phyloP scores from a whole-genome alignment of 2,113 vertebrate species.

The Heptranchias perlo region DNA sequence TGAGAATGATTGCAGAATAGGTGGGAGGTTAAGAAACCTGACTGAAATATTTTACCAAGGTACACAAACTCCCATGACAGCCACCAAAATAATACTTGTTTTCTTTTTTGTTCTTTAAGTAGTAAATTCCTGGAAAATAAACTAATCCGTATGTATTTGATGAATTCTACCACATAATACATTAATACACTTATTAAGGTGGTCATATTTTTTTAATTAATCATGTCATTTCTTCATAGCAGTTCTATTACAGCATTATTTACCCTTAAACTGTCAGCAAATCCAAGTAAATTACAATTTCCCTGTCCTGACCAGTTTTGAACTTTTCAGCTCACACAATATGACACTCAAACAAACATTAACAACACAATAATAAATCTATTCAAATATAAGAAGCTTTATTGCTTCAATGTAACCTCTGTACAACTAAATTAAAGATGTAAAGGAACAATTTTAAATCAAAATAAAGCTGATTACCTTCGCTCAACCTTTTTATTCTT shows the following conservation, averaged over 20 bases:
- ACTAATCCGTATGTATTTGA: too few species aligned
- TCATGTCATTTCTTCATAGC: background rate
- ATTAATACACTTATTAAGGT: background rate
- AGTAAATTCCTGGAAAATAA: background rate
- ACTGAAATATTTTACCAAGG: background rate
- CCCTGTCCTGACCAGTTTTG: background rate
- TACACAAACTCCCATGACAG: background rate
- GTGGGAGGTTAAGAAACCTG: conserved; percentile 17
- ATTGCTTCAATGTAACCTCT: background rate
- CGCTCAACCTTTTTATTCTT: background rate
- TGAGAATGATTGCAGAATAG: background rate
- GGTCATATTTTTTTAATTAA: background rate
- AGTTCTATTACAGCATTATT: background rate
- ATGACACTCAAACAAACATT: background rate
- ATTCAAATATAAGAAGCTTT: background rate
- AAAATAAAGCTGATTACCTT: background rate
- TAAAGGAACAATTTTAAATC: background rate
- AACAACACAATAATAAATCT: background rate
- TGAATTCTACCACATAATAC: background rate
- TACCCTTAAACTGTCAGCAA: background rate
- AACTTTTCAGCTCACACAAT: background rate
- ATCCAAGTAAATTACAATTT: background rate
- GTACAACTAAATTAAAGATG: background rate
- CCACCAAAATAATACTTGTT: background rate
- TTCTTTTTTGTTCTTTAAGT: background rate